These are phyloP conservation scores for Poeciliopsis prolifica DNA, from an alignment of 2,113 vertebrate species.

Conservation along the genomic window DNA sequence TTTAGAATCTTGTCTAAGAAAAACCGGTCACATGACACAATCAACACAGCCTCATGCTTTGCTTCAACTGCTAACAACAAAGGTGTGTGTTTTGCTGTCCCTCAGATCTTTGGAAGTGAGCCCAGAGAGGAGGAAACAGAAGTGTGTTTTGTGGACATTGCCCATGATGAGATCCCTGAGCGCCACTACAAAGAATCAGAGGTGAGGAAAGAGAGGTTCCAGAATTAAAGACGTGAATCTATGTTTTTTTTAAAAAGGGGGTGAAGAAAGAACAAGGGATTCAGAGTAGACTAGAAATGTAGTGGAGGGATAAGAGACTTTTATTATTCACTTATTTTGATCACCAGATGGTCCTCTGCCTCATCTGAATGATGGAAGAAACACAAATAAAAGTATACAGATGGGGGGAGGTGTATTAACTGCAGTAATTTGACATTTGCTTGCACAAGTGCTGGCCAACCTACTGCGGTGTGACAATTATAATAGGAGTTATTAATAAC, in stretches of 20 bases:
- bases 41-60: neutral
- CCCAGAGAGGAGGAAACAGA: slow-evolving; percentile 90
- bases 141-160: slow-evolving; percentile 95
- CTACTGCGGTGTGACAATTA: slow-evolving; percentile 42
- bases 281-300: neutral
- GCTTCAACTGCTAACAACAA: slow-evolving; percentile 12
- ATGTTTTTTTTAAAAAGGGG: no score
- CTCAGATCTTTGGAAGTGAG: slow-evolving; percentile 93
- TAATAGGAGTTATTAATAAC: slow-evolving; percentile 70
- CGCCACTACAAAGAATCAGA: slow-evolving; percentile 98
- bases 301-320: neutral
- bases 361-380: slow-evolving; percentile 32
- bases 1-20: neutral
- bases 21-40: neutral
- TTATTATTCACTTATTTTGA: slow-evolving; percentile 44
- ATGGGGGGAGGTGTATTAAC: slow-evolving; percentile 31
- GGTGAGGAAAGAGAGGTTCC: slow-evolving; percentile 72
- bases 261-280: neutral
- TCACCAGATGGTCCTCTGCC: slow-evolving; percentile 53
- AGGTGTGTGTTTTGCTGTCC: slow-evolving; percentile 3
- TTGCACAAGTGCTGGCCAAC: slow-evolving; percentile 17
- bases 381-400: slow-evolving; percentile 26
- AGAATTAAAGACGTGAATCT: neutral
- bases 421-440: slow-evolving; percentile 50
- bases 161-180: slow-evolving; percentile 95